Conservation (phyloP, 2,113 vertebrate species). For the Plestiodon gilberti region DNA sequence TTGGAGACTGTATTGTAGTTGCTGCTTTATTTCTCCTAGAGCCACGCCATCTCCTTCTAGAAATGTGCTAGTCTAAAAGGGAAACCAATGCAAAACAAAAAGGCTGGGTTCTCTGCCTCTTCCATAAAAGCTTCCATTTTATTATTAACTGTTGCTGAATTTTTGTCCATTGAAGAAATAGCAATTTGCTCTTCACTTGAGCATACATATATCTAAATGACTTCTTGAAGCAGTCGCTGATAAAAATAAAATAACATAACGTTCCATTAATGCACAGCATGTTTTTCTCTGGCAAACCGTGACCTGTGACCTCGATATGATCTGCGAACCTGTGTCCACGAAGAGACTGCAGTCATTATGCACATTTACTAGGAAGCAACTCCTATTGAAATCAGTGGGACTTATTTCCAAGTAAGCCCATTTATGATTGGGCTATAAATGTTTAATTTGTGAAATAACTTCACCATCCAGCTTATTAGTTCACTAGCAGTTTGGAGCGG, state of each 20-base stretch:
- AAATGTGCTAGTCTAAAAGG: background rate
- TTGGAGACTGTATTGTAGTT: background rate
- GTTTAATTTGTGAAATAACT: constrained; percentile 5
- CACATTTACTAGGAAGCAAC: background rate
- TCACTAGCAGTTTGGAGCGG: accelerated
- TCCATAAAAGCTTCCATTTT: background rate
- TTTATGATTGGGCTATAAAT: background rate
- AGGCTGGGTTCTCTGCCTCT: background rate
- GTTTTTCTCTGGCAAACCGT: background rate
- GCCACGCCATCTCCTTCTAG: background rate
- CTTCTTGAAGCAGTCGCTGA: background rate
- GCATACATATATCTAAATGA: background rate
- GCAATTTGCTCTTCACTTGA: background rate
- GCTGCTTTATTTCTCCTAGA: background rate
- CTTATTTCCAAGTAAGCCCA: background rate
- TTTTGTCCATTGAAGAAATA: background rate
- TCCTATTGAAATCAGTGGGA: background rate
- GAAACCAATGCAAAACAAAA: background rate
- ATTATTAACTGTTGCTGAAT: background rate
- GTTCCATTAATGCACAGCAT: background rate
- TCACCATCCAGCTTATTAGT: background rate
- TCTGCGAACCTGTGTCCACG: background rate
- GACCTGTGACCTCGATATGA: background rate
- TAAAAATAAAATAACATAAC: background rate
- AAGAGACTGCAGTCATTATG: background rate